These are phyloP conservation scores for Trachymyrmex septentrionalis DNA, from an alignment of 1,140 invertebrate genomes.

Conservation along the genomic window DNA sequence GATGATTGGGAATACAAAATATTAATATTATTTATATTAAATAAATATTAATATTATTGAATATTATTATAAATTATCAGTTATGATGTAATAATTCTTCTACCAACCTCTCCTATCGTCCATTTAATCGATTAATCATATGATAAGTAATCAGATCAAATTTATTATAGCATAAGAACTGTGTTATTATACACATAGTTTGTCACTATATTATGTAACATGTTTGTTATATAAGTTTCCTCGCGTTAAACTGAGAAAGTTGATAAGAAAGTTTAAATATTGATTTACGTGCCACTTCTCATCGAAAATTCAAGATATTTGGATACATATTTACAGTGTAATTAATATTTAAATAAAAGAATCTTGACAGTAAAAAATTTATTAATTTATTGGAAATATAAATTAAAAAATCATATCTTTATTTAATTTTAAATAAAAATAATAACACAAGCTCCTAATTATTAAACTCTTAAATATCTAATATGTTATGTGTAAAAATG, in stretches of 20 bases:
- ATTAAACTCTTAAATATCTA: not conserved
- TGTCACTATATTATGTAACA: not conserved
- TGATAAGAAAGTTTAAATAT: constrained; percentile 15
- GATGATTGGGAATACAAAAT: not conserved
- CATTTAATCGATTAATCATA: not conserved
- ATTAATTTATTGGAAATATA: not conserved
- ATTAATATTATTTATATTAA: no score
- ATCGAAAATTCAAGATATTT: not conserved
- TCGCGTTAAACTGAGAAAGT: not conserved
- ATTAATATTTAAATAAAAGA: constrained; percentile 1
- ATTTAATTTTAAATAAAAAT: not conserved
- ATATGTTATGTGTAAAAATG: not conserved
- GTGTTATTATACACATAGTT: not conserved
- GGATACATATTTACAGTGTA: not conserved
- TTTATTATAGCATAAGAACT: not conserved
- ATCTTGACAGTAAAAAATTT: not conserved
- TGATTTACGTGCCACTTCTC: not conserved
- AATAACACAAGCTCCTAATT: not conserved
- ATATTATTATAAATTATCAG: constrained; percentile 30
- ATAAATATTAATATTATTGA: no score
- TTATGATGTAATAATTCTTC: constrained; percentile 5
- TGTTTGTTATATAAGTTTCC: not conserved
- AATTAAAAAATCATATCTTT: not conserved
- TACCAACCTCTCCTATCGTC: not conserved
- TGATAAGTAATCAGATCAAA: not conserved